Conservation (phyloP, 2,113 vertebrate genomes). For the Ophthalmolycus amberensis region DNA sequence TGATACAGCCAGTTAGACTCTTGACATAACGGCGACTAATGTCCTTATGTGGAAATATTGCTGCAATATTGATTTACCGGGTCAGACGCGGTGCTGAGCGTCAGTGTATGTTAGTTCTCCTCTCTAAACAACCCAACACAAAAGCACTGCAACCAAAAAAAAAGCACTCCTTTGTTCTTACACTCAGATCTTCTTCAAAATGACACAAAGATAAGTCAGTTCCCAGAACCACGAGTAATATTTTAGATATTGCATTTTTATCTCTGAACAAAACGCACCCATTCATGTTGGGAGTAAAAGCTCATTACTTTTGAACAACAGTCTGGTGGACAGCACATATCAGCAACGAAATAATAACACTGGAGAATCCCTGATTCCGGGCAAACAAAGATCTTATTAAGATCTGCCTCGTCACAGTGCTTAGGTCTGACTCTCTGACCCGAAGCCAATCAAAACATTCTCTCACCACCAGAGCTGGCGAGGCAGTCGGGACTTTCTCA, state of each 20-base stretch:
- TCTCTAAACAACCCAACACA: background rate
- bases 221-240: background rate
- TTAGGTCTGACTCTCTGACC: background rate
- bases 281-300: background rate
- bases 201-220: background rate
- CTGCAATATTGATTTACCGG: constrained; percentile 28
- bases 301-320: background rate
- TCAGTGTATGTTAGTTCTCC: constrained; percentile 7
- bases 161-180: background rate
- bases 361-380: background rate
- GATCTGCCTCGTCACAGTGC: constrained; percentile 10
- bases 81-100: background rate
- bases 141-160: background rate
- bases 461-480: constrained; percentile 21
- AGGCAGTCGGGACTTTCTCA: constrained; percentile 18
- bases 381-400: constrained; percentile 2
- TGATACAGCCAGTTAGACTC: constrained; percentile 10
- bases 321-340: background rate
- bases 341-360: background rate
- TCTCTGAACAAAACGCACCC: background rate
- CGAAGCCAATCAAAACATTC: background rate
- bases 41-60: constrained; percentile 14
- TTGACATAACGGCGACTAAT: constrained; percentile 14
- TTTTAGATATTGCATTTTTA: background rate
- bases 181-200: background rate